Conservation (phyloP, 2,113 vertebrate genomes). For the Ageneiosus marmoratus region DNA sequence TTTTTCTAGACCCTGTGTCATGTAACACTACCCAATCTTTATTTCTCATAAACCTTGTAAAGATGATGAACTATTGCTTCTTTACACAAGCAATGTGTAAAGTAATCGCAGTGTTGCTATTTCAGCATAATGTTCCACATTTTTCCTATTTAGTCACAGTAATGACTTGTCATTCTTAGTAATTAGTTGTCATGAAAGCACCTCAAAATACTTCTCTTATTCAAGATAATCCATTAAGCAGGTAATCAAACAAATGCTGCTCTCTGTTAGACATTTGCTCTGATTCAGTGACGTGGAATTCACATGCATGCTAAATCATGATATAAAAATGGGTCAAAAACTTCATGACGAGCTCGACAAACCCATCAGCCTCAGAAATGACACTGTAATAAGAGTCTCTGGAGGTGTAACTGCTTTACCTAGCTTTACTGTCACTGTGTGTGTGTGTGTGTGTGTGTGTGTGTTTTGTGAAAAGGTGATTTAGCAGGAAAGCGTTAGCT, state of each 20-base stretch:
- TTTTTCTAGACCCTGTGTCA: too few relatives aligned
- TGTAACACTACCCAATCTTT: too few relatives aligned
- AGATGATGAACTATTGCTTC: too few relatives aligned
- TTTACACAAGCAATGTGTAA: too few relatives aligned
- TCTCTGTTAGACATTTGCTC: background rate
- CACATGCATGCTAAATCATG: too few relatives aligned
- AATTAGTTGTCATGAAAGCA: background rate
- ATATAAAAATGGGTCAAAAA: too few relatives aligned
- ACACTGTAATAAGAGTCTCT: slow-evolving; percentile 10
- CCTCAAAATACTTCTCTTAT: background rate
- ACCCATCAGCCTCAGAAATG: slow-evolving; percentile 1
- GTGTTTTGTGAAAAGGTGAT: slow-evolving; percentile 3
- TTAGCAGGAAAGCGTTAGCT: background rate
- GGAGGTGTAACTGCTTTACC: slow-evolving; percentile 15
- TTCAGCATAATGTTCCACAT: too few relatives aligned
- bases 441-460: background rate
- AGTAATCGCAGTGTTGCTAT: too few relatives aligned
- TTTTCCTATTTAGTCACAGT: too few relatives aligned
- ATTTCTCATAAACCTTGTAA: too few relatives aligned
- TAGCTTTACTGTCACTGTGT: background rate
- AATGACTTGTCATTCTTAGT: background rate
- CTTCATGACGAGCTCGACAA: background rate
- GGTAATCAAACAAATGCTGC: background rate
- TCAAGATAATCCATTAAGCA: background rate
- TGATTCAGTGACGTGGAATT: background rate